Base-by-base conservation (phyloP, 2,113 vertebrate species). In the Etheostoma cragini region DNA sequence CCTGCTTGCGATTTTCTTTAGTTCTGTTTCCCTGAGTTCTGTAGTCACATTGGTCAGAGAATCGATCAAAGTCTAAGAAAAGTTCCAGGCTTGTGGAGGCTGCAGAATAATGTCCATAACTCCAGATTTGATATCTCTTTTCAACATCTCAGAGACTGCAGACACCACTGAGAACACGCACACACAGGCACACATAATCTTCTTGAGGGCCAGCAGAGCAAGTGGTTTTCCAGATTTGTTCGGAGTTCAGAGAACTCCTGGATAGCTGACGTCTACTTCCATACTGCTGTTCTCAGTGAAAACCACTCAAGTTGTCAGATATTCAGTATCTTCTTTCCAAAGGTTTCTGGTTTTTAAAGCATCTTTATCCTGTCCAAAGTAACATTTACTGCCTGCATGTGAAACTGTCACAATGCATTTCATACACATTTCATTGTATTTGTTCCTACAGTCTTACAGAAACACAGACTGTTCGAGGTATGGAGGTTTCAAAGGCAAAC, bases 141-240 rank as follows among this genome's bases (percentile, higher is more conserved):
- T 42, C 10, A 53, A 13, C 57, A 64, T 75, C 24, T 75, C 26
- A 53, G 22, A 62, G 71, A 45, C 35, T 13, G 10, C 24, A 57
- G 38, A 80, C 50, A 47, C 33, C 16, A 21, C 38, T 13, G 3
- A 46, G 6, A 33, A 15, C 73, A 24, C 54, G 16, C 72, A 42
- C 38, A 42, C 54, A 11, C 38, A 38, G 8, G 10, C 8, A 8
- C 5, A 6, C 53, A 26, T 26, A 17, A 33, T 56, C 13, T 62
- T 4, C 54, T 50, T 30, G 45, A 26, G 38, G 68, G 35, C 35
- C 33, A 42, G 47, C 33, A 17, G 3, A 58, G 52, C 26, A 54
- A 82, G 65, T 82, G 42, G 15, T 62, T 82, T 38, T 62, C 53
- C 70, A 82, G 80, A 62, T 76, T 26, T 38, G 21, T 35, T 54